phyloP scores from a whole-genome alignment of 2,113 vertebrate species.

The Phycodurus eques region DNA sequence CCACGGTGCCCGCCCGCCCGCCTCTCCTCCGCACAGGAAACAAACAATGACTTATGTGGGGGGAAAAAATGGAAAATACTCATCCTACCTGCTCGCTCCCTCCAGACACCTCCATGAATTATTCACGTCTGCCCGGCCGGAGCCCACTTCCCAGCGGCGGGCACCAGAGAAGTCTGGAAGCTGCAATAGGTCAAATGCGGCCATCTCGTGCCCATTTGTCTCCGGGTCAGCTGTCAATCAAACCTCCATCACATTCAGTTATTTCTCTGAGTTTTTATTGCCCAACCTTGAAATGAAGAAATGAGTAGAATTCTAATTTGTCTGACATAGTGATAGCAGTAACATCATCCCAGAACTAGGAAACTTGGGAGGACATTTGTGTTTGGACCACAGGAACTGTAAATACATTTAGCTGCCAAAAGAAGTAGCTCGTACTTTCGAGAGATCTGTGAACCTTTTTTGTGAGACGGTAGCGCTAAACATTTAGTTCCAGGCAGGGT shows the following conservation, averaged over 20 bases:
- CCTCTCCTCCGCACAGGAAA: constrained; percentile 51
- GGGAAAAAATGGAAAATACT: constrained; percentile 20
- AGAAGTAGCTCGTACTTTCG: too few relatives aligned
- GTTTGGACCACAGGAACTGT: too few relatives aligned
- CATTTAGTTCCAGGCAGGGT: too few relatives aligned
- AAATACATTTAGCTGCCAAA: too few relatives aligned
- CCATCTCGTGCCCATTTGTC: constrained; percentile 9
- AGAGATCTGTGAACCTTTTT: too few relatives aligned
- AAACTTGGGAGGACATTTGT: too few relatives aligned
- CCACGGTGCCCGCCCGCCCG: constrained; percentile 31
- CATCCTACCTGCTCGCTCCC: constrained; percentile 23
- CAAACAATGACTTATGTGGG: constrained; percentile 55
- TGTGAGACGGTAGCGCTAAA: too few relatives aligned
- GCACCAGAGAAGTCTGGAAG: constrained; percentile 22
- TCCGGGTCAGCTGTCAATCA: constrained; percentile 22
- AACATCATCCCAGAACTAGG: background rate
- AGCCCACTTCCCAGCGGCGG: constrained; percentile 15
- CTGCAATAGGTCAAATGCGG: constrained; percentile 18
- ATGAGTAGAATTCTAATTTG: background rate
- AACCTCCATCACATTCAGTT: background rate
- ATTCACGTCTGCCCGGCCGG: constrained; percentile 36
- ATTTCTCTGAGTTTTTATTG: background rate
- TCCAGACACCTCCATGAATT: constrained; percentile 41
- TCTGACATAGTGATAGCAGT: background rate
- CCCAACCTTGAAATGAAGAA: background rate